Base-by-base conservation (phyloP, 1,140 invertebrate species). In the Holcopasites calliopsidis region DNA sequence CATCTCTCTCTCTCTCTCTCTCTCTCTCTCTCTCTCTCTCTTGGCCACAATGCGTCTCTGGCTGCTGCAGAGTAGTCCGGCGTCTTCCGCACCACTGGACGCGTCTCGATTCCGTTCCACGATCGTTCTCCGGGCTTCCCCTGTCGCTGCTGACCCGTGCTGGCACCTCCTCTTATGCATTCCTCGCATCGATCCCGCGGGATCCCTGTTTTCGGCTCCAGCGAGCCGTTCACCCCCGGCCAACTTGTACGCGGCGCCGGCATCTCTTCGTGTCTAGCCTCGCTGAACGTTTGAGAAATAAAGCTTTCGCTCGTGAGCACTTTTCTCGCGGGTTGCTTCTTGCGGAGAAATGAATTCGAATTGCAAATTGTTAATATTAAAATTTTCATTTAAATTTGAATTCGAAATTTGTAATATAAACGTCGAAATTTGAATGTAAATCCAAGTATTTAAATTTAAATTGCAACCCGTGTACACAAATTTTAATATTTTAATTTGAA, bases 21-120 rank as follows among this genome's bases (percentile, higher is more conserved):
- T n/a, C n/a, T n/a, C n/a, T n/a, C n/a, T n/a, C 40, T 8, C 13
- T 10, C 3, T 55, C 50, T 21, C 21, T 16, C 57, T 49, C 52
- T 35, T 28, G n/a, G 16, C 8, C n/a, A 26, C 38, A 21, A 28
- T 28, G 38, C 2, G 71, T 21, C 50, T 74, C 16, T 2, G 8
- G 26, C 2, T 21, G 5, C 31, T 40, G 11, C n/a, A n/a, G 7
- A n/a, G 47, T 38, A 72, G 47, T 21, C 18, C 38, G 16, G 28
- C 66, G 50, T 66, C 57, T 66, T 74, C 50, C 11, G 71, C 71
- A 33, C 40, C 61, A 11, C 50, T 55, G 71, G 38, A 66, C 21
- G 38, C 40, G 21, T 33, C 71, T 49, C 42, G 50, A 74, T 74
- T 62, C 13, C 47, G 55, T 66, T 55, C 62, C 21, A 47, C 61